Percentiles rank a stretch among this genome's conserved stretches.
phyloP scores from a whole-genome alignment of 2,888 invertebrate genomes.

The Disparrhopalites patrizii region DNA sequence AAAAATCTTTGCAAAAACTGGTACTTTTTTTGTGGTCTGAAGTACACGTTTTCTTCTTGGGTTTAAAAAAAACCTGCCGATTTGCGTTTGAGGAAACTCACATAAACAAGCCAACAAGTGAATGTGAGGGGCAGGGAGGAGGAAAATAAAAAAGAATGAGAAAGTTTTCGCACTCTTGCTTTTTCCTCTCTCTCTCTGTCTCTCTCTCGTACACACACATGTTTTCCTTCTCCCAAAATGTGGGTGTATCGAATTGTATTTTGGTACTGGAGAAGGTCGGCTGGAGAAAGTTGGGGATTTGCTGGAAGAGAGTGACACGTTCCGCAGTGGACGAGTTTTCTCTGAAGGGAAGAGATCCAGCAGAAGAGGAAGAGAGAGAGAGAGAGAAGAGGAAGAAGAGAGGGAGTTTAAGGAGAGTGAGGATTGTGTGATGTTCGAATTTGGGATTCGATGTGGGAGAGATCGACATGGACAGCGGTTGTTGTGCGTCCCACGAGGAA shows the following conservation, averaged over 20 bases:
- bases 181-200: not conserved
- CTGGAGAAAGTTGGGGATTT: not conserved
- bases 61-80: constrained; percentile 13
- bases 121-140: not conserved
- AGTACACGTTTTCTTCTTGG: not conserved
- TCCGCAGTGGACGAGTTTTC: too few species aligned
- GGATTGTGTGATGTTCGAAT: not conserved
- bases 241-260: not conserved
- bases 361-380: not conserved
- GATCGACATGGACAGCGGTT: constrained; percentile 12
- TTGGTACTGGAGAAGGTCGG: too few species aligned
- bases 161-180: not conserved
- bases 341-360: not conserved
- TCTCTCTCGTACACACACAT: not conserved
- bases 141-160: not conserved
- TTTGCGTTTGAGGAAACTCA: not conserved
- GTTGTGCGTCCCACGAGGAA: not conserved
- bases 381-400: not conserved
- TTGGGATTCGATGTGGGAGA: not conserved
- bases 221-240: not conserved
- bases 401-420: not conserved
- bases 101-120: constrained; percentile 24
- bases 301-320: not conserved
- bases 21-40: too few species aligned
- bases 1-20: too few species aligned